Evolutionary conservation across 2,113 vertebrate genomes (phyloP).

Genomic region (Pagrus major): DNA sequence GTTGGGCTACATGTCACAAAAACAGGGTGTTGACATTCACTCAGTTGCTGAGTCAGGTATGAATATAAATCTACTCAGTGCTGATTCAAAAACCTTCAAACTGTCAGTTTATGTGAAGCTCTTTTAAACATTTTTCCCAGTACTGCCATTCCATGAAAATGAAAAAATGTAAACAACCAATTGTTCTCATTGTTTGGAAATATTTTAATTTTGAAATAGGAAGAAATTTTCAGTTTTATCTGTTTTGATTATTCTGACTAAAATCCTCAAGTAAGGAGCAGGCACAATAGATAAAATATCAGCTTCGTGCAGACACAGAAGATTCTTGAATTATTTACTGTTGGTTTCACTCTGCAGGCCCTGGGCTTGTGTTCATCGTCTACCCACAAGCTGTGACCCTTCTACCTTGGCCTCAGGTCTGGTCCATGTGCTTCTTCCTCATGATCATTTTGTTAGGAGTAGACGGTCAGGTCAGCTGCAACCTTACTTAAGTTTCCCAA

Average conservation of each 20-base stretch:
- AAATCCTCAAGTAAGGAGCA: background rate
- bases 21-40: slow-evolving; percentile 76
- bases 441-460: slow-evolving; percentile 94
- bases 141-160: background rate
- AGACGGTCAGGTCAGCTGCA: slow-evolving; percentile 80
- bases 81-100: background rate
- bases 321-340: background rate
- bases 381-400: slow-evolving; percentile 93
- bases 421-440: slow-evolving; percentile 92
- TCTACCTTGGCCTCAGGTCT: slow-evolving; percentile 91
- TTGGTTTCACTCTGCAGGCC: slow-evolving; percentile 81
- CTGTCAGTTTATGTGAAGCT: background rate
- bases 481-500: background rate
- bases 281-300: background rate
- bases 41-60: slow-evolving; percentile 81
- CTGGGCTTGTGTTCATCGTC: slow-evolving; percentile 93
- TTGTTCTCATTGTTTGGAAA: background rate
- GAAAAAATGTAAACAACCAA: background rate
- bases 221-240: background rate
- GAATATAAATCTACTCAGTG: background rate
- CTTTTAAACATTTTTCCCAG: background rate
- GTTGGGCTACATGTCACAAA: slow-evolving; percentile 88
- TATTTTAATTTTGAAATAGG: background rate
- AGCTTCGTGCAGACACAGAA: background rate
- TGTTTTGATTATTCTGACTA: background rate